Evolutionary conservation across 2,888 invertebrate genomes (phyloP), one percentile per base, ranked within the genome.

Genomic region (Adelognathus sp.): DNA sequence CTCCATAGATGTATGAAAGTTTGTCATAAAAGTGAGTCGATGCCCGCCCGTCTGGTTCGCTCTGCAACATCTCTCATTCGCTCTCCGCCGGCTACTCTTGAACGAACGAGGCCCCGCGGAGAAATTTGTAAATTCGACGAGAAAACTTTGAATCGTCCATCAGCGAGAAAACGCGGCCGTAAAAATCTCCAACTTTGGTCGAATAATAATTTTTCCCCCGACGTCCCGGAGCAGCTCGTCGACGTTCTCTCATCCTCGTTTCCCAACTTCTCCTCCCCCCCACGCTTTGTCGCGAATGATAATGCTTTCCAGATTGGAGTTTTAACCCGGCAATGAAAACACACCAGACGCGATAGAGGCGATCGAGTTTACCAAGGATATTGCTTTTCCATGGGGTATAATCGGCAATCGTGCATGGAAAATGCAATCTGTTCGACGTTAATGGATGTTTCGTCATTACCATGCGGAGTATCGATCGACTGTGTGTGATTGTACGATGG

Each of bases 111-210:
- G 63, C 60, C 77, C 82, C 84, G 84, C 82, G 82, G 78, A 85
- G 86, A 86, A 88, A 88, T 88, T 88, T 88, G 85, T 87, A 88
- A 87, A 87, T 88, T 88, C 88, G 87, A 87, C 84, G 85, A 69
- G 82, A 81, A 84, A 88, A 88, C 83, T 88, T 88, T 88, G 86
- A 87, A 88, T 87, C 88, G 88, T 86, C 86, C 86, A 87, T 87
- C 88, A 83, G 86, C n/a, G 84, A 84, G 81, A 82, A 84, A 86
- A 84, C 84, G 85, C 29, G 63, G 81, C 83, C 80, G 81, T 14
- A 5, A 76, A n/a, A n/a, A n/a, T n/a, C n/a, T 80, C 78, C 79
- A 82, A 88, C 87, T 87, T 88, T 86, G 85, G n/a, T n/a, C 83
- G 86, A 86, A 85, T 86, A 86, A 87, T 88, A 86, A 88, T 88